Percentiles rank a stretch among this genome's conserved stretches.
phyloP scores from a whole-genome alignment of 2,113 vertebrate genomes.

The Vidua chalybeata region DNA sequence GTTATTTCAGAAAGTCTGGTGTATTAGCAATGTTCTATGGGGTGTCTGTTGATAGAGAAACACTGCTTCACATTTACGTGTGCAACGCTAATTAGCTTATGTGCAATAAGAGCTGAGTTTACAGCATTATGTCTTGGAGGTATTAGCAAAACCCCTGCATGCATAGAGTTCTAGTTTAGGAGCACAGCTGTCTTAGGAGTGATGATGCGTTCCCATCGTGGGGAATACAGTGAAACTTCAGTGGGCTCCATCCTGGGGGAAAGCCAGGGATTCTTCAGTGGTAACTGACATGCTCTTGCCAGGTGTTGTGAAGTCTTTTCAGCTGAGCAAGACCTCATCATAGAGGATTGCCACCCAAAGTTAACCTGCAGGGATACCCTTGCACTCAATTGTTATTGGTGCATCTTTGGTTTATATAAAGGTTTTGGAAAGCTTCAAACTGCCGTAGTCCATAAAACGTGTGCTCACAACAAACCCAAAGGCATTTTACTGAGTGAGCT shows the following conservation, averaged over 20 bases:
- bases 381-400: background rate
- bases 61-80: background rate
- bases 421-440: background rate
- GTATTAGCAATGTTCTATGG: background rate
- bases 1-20: background rate
- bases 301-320: background rate
- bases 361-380: background rate
- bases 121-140: fast-evolving
- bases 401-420: background rate
- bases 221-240: background rate
- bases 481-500: background rate
- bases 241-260: background rate
- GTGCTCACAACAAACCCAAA: background rate
- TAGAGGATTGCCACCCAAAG: background rate
- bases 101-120: background rate
- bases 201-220: background rate
- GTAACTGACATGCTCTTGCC: background rate
- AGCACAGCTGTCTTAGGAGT: background rate
- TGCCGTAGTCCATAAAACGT: background rate
- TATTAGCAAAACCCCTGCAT: background rate
- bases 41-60: background rate
- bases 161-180: background rate
- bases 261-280: background rate
- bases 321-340: background rate
- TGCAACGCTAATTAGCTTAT: background rate